These are phyloP conservation scores for Incurvaria masculella DNA, from an alignment of 2,888 invertebrate genomes.

Conservation along the genomic window DNA sequence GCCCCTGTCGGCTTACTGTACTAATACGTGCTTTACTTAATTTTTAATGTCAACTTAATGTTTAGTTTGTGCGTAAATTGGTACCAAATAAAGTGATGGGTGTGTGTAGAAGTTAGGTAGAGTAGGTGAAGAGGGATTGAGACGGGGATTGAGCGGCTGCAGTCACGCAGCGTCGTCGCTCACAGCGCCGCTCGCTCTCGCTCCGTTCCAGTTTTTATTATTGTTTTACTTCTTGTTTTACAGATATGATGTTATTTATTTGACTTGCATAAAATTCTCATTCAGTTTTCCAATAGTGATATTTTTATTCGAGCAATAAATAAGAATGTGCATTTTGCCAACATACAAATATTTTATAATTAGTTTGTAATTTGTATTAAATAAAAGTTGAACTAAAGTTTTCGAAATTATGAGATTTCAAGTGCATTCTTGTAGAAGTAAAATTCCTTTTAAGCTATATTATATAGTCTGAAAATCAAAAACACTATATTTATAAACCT, in stretches of 20 bases:
- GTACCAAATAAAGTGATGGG: slow-evolving; percentile 2
- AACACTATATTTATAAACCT: slow-evolving; percentile 26
- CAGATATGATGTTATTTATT: slow-evolving; percentile 51
- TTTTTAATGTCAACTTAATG: slow-evolving; percentile 2
- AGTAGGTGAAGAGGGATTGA: slow-evolving; percentile 2
- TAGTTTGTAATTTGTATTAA: slow-evolving; percentile 43
- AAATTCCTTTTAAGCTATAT: slow-evolving; percentile 51
- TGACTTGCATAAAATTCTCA: slow-evolving; percentile 38
- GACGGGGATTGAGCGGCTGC: too few species aligned
- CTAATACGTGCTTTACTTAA: neutral
- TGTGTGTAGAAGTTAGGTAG: neutral
- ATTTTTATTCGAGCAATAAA: slow-evolving; percentile 56
- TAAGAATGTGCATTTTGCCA: slow-evolving; percentile 49
- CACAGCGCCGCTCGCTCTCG: slow-evolving; percentile 12
- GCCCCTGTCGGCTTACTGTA: slow-evolving; percentile 1
- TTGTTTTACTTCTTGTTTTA: slow-evolving; percentile 32
- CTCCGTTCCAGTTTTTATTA: slow-evolving; percentile 25
- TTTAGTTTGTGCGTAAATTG: neutral
- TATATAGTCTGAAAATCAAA: slow-evolving; percentile 49
- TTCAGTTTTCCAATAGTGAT: slow-evolving; percentile 56
- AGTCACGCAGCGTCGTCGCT: slow-evolving; percentile 53
- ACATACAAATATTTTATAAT: slow-evolving; percentile 40
- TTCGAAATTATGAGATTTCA: slow-evolving; percentile 51
- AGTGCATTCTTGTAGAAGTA: slow-evolving; percentile 55
- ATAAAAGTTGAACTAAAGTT: slow-evolving; percentile 40